Conservation (phyloP, 1,140 invertebrate genomes). For the Drosophila ambigua region DNA sequence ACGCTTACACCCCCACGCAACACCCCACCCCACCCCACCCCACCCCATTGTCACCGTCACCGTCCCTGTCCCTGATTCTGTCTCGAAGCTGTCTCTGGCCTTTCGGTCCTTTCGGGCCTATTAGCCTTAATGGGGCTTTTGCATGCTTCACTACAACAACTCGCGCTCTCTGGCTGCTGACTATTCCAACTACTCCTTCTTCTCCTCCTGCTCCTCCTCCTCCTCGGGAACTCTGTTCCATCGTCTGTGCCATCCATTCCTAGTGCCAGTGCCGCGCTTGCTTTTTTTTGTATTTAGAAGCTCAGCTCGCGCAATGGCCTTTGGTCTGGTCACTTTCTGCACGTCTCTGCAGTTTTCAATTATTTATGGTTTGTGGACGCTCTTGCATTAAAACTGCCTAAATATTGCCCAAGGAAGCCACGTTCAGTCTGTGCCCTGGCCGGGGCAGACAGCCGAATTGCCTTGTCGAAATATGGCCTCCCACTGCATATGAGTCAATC, state of each 20-base stretch:
- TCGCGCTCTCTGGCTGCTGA: slow-evolving; percentile 38
- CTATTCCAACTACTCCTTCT: slow-evolving; percentile 28
- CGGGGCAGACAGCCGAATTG: slow-evolving; percentile 54
- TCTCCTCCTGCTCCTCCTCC: too few species aligned
- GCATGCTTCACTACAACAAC: slow-evolving; percentile 70
- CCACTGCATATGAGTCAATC: slow-evolving; percentile 68
- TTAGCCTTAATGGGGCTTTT: slow-evolving; percentile 75
- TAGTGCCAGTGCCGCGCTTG: neutral
- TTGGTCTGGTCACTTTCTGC: slow-evolving; percentile 52
- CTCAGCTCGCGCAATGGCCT: slow-evolving; percentile 28
- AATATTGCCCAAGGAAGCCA: slow-evolving; percentile 52
- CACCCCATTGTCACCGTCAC: slow-evolving; percentile 14
- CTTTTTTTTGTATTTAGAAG: slow-evolving; percentile 38
- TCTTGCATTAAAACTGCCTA: slow-evolving; percentile 73
- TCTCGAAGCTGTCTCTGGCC: slow-evolving; percentile 40
- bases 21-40: neutral
- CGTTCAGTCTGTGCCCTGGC: slow-evolving; percentile 11
- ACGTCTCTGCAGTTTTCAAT: slow-evolving; percentile 73
- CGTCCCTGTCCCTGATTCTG: slow-evolving; percentile 18
- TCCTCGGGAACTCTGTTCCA: neutral
- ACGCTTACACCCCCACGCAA: too few species aligned
- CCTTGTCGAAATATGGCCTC: slow-evolving; percentile 56
- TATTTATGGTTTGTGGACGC: slow-evolving; percentile 75
- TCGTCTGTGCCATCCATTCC: neutral
- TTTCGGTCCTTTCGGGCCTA: slow-evolving; percentile 65